These are phyloP conservation scores for Pogonocherus hispidulus DNA, from an alignment of 2,888 invertebrate species.

Conservation along the genomic window DNA sequence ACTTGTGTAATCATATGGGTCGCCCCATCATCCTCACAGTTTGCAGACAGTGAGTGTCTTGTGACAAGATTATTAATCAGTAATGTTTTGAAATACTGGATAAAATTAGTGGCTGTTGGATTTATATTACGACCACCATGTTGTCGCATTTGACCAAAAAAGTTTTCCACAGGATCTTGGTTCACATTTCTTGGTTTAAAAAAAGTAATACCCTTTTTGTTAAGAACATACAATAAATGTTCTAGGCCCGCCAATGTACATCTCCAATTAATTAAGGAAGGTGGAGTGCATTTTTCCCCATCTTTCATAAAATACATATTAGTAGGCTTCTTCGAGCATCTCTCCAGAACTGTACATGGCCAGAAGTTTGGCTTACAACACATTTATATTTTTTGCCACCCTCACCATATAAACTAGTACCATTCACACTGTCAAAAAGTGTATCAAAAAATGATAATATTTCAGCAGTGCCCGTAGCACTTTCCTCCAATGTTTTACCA, in stretches of 20 bases:
- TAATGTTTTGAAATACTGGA: slow-evolving; percentile 30
- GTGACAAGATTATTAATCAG: neutral
- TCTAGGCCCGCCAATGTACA: neutral
- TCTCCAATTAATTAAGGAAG: neutral
- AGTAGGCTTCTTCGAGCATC: neutral
- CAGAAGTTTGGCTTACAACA: neutral
- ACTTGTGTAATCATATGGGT: slow-evolving; percentile 17
- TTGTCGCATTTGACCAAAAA: slow-evolving; percentile 17
- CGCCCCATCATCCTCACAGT: slow-evolving; percentile 18
- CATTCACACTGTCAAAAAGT: neutral
- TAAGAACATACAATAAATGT: neutral
- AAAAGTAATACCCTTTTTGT: neutral
- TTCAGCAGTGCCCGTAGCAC: neutral
- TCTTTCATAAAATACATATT: neutral
- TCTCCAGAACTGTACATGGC: neutral
- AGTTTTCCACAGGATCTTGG: slow-evolving; percentile 31
- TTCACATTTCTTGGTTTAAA: neutral
- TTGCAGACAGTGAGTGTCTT: slow-evolving; percentile 25
- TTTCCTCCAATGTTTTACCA: neutral
- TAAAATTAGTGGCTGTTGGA: slow-evolving; percentile 21
- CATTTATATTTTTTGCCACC: neutral
- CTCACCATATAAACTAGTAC: neutral
- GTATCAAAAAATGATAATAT: neutral
- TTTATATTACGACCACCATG: slow-evolving; percentile 21
- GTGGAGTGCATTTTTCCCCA: neutral